Evolutionary conservation across 2,888 invertebrate genomes (phyloP).

Genomic region (Drosophila fungiperda): DNA sequence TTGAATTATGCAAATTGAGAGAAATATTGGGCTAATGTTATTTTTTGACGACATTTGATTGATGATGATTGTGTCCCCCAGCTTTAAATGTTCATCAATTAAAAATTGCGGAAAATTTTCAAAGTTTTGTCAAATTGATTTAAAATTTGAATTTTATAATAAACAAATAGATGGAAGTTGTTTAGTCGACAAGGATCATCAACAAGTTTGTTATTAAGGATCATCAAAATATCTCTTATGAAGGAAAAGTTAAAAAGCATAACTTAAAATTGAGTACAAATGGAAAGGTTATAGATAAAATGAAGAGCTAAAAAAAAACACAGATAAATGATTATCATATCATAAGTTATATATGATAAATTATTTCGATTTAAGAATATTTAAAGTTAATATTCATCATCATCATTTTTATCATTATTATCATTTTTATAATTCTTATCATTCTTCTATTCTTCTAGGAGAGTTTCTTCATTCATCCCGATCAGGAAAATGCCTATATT

Average conservation of each 20-base stretch:
- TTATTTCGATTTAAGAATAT: no score
- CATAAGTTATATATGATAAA: no score
- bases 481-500: no score
- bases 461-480: no score
- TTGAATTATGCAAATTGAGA: slow-evolving; percentile 9
- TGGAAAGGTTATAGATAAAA: background rate
- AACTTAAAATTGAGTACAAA: background rate
- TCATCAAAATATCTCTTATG: background rate
- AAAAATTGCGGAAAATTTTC: background rate
- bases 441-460: no score
- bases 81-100: background rate
- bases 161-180: background rate
- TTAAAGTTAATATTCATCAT: no score
- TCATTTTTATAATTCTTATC: no score
- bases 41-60: background rate
- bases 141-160: background rate
- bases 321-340: no score
- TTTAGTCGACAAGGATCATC: background rate
- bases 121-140: background rate
- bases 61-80: background rate
- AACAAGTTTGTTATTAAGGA: background rate
- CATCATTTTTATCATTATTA: no score
- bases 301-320: background rate
- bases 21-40: background rate
- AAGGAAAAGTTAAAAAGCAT: background rate